phyloP scores from a whole-genome alignment of 2,888 invertebrate genomes.

The Sinelater perroti region DNA sequence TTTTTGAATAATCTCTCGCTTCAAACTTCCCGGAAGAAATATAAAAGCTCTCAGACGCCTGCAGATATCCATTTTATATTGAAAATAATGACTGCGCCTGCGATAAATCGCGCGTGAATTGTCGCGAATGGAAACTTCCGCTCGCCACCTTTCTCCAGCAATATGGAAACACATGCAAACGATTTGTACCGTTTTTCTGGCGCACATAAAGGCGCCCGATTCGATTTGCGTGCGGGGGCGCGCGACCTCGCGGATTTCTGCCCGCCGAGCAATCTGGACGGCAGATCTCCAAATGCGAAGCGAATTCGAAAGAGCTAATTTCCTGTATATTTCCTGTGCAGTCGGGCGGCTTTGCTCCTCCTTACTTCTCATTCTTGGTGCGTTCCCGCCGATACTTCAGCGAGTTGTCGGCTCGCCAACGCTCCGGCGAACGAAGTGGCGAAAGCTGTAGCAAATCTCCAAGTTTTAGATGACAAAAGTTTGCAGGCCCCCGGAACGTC shows the following conservation, averaged over 20 bases:
- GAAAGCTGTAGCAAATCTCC: slow-evolving; percentile 20
- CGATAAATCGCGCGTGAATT: slow-evolving; percentile 19
- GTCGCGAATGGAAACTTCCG: slow-evolving; percentile 12
- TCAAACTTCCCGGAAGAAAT: slow-evolving; percentile 11
- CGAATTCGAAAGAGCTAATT: slow-evolving; percentile 22
- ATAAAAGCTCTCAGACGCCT: slow-evolving; percentile 8
- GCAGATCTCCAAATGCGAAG: slow-evolving; percentile 13
- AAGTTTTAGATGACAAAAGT: slow-evolving; percentile 28
- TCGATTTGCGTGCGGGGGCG: too few species aligned
- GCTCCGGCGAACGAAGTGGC: slow-evolving; percentile 9
- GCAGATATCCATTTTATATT: slow-evolving; percentile 23
- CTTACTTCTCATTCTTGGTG: slow-evolving; percentile 16
- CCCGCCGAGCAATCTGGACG: background rate
- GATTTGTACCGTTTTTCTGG: slow-evolving; percentile 9
- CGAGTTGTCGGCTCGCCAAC: slow-evolving; percentile 20
- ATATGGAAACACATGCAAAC: slow-evolving; percentile 10
- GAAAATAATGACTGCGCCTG: slow-evolving; percentile 20
- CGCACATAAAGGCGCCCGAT: too few species aligned
- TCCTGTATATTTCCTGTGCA: slow-evolving; percentile 19
- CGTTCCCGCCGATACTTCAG: slow-evolving; percentile 21
- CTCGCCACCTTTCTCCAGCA: slow-evolving; percentile 7
- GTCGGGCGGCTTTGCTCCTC: slow-evolving; percentile 5
- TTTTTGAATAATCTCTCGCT: too few species aligned
- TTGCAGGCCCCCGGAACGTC: slow-evolving; percentile 8
- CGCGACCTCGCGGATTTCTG: too few species aligned